A percentile compares a stretch with the other conserved stretches of the same genome.
Conservation (phyloP, 2,797 vertebrate genomes). For the Anisognathus igniventris region DNA sequence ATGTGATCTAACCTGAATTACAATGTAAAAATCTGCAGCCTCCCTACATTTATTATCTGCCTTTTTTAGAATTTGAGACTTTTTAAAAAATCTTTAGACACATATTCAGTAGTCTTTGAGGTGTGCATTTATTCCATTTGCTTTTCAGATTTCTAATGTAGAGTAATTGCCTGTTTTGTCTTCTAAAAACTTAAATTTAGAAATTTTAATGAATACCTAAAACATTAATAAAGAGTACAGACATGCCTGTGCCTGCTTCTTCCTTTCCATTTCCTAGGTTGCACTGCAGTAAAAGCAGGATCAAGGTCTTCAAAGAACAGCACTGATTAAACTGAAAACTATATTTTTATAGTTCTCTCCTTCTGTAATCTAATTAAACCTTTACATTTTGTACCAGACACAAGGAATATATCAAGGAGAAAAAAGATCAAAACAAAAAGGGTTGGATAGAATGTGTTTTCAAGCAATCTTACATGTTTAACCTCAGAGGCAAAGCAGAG, state of each 20-base stretch:
- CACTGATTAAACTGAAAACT: neutral
- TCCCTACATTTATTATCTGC: neutral
- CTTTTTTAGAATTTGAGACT: neutral
- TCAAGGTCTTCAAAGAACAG: neutral
- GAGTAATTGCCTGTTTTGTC: constrained; percentile 27
- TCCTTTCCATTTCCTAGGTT: neutral
- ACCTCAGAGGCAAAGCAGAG: neutral
- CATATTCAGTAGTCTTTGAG: neutral
- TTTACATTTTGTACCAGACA: neutral
- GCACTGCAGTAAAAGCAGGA: neutral
- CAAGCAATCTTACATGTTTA: neutral
- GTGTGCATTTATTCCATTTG: neutral
- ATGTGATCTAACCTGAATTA: constrained; percentile 12
- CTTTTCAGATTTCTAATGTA: neutral
- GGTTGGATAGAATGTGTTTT: neutral
- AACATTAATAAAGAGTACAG: neutral
- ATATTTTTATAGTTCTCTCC: neutral
- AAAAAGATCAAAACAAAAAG: neutral
- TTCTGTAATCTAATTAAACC: constrained; percentile 1
- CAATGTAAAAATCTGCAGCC: neutral
- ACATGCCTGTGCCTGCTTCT: neutral
- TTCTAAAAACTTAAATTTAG: constrained; percentile 22
- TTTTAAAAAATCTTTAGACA: neutral
- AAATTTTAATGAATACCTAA: constrained; percentile 16
- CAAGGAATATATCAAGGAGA: neutral